These are phyloP conservation scores for Ceyx margarethae DNA, from an alignment of 2,113 vertebrate genomes.

Conservation along the genomic window DNA sequence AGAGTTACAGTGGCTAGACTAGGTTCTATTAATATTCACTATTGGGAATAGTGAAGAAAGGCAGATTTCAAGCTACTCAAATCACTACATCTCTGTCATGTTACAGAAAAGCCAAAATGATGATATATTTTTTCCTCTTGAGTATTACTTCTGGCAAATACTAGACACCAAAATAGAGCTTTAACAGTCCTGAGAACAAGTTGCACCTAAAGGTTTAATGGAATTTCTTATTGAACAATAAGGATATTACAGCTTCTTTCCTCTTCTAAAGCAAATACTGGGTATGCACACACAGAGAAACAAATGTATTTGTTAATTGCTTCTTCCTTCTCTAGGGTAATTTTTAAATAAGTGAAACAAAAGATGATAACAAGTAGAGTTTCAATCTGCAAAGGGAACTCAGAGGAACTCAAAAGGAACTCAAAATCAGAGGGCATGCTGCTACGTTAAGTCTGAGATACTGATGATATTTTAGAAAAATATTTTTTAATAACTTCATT, in stretches of 20 bases:
- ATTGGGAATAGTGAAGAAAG: neutral
- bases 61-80: neutral
- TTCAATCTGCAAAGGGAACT: neutral
- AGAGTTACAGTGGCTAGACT: neutral
- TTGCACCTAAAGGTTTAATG: neutral
- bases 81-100: neutral
- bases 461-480: neutral
- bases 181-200: neutral
- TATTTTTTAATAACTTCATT: neutral
- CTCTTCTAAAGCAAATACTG: neutral
- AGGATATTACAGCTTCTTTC: neutral
- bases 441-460: neutral
- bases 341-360: neutral
- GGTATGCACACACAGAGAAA: neutral
- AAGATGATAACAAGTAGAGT: neutral
- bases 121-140: neutral
- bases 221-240: neutral
- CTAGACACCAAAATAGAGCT: neutral
- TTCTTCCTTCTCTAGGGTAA: neutral
- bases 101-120: neutral
- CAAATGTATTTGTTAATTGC: neutral
- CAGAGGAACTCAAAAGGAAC: neutral
- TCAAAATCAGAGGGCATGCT: neutral
- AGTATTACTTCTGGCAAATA: neutral
- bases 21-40: neutral